A percentile compares a stretch with the other conserved stretches of the same genome.
phyloP scores from a whole-genome alignment of 2,113 vertebrate species.

The Phrynosoma platyrhinos region DNA sequence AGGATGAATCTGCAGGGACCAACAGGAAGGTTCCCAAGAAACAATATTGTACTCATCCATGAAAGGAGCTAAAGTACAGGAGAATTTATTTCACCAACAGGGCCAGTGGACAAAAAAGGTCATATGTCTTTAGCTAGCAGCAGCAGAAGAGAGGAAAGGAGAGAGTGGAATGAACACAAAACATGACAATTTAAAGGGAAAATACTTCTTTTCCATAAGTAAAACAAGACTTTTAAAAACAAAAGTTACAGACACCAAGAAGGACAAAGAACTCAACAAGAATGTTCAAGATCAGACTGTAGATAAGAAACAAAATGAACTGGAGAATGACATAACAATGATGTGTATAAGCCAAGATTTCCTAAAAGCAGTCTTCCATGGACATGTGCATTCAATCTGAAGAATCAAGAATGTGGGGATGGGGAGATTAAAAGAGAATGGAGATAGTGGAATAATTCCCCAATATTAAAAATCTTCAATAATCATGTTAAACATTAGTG shows the following conservation, averaged over 20 bases:
- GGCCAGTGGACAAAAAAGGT: background rate
- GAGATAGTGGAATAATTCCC: background rate
- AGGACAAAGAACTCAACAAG: background rate
- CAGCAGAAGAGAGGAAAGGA: background rate
- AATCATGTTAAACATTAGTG: too few relatives aligned
- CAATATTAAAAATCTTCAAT: background rate
- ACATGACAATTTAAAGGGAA: background rate
- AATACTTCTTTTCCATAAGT: background rate
- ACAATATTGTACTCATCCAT: slow-evolving; percentile 8
- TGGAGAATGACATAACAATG: background rate
- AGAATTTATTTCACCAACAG: background rate
- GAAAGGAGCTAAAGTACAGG: background rate
- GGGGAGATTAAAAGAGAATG: background rate
- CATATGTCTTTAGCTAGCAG: slow-evolving; percentile 28
- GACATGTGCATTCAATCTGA: background rate
- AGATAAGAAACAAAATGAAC: slow-evolving; percentile 2
- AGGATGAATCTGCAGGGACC: background rate
- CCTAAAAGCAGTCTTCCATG: background rate
- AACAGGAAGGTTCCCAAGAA: slow-evolving; percentile 19
- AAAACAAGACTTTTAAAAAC: background rate
- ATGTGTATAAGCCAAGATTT: background rate
- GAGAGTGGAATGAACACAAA: background rate
- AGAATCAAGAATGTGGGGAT: background rate
- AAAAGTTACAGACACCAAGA: slow-evolving; percentile 5
- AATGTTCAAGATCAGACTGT: background rate